Conservation (phyloP, 2,113 vertebrate species). For the Acanthisitta chloris region DNA sequence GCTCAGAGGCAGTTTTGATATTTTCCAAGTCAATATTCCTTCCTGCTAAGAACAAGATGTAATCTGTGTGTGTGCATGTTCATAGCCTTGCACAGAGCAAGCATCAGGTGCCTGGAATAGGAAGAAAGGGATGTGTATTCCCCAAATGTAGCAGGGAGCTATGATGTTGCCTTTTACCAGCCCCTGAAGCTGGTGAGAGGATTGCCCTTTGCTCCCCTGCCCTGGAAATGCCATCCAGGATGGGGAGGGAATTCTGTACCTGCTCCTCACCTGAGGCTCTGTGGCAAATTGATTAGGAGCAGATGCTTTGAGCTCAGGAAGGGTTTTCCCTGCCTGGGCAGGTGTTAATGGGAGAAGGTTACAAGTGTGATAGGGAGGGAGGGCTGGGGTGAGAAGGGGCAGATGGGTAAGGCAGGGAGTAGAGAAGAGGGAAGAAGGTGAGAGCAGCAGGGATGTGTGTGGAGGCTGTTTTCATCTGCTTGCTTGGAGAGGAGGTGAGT, state of each 20-base stretch:
- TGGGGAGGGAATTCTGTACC: constrained; percentile 25
- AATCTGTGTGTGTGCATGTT: background rate
- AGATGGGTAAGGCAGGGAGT: background rate
- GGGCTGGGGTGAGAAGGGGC: background rate
- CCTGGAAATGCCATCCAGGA: constrained; percentile 59
- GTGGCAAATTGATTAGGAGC: constrained; percentile 56
- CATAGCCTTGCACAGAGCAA: background rate
- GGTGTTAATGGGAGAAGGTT: constrained; percentile 39
- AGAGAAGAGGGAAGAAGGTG: background rate
- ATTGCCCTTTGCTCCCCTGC: constrained; percentile 48
- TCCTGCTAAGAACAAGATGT: constrained; percentile 52
- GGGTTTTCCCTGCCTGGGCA: constrained; percentile 18
- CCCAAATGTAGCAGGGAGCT: background rate
- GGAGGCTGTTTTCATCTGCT: background rate
- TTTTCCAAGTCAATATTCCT: constrained; percentile 66
- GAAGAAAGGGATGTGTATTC: background rate
- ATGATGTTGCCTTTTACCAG: background rate
- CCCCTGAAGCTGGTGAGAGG: background rate
- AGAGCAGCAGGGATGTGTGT: background rate
- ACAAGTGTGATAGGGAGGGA: background rate
- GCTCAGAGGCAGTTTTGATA: constrained; percentile 52
- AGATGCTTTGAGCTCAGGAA: constrained; percentile 63
- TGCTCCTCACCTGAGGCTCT: constrained; percentile 19
- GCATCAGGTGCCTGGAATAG: background rate
- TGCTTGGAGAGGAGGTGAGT: background rate